Evolutionary conservation across 2,797 vertebrate species (phyloP), one percentile per base, ranked within the genome.

Genomic region (Neopelma chrysocephalum): DNA sequence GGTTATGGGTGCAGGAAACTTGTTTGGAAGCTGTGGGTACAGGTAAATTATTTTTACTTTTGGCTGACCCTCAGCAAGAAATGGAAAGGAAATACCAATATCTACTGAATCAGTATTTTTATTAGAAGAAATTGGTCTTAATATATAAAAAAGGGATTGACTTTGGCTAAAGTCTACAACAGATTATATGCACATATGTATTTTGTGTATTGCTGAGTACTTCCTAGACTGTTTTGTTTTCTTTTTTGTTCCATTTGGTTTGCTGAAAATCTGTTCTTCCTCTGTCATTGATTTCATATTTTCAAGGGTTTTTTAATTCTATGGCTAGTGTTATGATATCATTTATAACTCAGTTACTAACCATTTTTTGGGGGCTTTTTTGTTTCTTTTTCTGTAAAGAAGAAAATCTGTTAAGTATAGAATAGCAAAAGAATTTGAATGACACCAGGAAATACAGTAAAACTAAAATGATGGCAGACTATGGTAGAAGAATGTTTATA

Each of bases 11-110:
- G 70, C 89, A 96, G 87, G 89, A 96, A 95, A 78, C 78, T 87
- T 95, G 21, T 87, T 94, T 96, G 79, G 85, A 96, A 93, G 58
- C 56, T 77, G 45, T 92, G 82, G 54, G 43, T 92, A 58, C 56
- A 94, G 91, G 95, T 96, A 94, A 97, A 95, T 68, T 26, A 87
- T 96, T 96, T 95, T 97, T 95, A 89, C 91, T 94, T 91, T 97
- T 96, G 95, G 88, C 91, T 96, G 96, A 96, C 94, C 93, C 64
- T 88, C 57, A 69, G 32, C 47, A 58, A 94, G 72, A 95, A 92
- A 90, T 90, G 68, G 81, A 96, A 94, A 97, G 89, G 68, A 97
- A 96, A 96, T 96, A 91, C 62, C 87, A 93, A 3, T 89, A 91
- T 87, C 75, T 95, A 82, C 94, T 70, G 89, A 87, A 94, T 84